Evolutionary conservation across 2,797 vertebrate species (phyloP).

Genomic region (Syngnathus rostellatus): DNA sequence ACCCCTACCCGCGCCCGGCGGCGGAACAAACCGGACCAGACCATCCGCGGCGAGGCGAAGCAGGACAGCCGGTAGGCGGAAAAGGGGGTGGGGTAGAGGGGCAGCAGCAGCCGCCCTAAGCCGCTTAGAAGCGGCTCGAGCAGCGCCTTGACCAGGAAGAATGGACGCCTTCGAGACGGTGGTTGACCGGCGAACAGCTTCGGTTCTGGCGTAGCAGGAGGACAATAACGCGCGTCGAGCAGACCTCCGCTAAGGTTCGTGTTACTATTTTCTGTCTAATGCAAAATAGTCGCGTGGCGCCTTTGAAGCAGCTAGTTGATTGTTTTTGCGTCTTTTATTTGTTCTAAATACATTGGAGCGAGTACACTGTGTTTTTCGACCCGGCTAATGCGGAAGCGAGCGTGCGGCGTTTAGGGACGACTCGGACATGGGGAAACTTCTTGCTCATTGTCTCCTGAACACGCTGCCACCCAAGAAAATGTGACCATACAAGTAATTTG

Average conservation of each 20-base stretch:
- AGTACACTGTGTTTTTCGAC: not conserved
- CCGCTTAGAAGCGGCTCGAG: conserved; percentile 39
- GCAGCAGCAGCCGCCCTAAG: conserved; percentile 40
- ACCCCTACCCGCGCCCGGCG: conserved; percentile 2
- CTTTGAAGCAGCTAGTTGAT: not conserved
- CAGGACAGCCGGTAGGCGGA: not conserved
- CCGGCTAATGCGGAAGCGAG: not conserved
- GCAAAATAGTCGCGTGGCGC: not conserved
- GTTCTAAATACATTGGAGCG: not conserved
- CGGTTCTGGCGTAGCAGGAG: conserved; percentile 17
- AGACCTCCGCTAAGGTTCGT: conserved; percentile 53
- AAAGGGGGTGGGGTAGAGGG: conserved; percentile 49
- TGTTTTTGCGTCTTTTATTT: not conserved
- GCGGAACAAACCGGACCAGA: conserved; percentile 40
- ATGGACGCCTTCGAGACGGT: conserved; percentile 30
- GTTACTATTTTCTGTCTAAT: not conserved
- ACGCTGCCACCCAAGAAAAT: not conserved
- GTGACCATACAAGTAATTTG: not conserved
- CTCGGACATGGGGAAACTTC: conserved; percentile 27
- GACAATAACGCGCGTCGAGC: conserved; percentile 26
- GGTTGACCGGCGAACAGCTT: conserved; percentile 19
- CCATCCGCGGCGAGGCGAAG: conserved; percentile 37
- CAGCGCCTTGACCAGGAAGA: not conserved
- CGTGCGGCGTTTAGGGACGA: conserved; percentile 28
- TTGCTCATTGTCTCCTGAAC: conserved; percentile 16